A percentile compares a stretch with the other conserved stretches of the same genome.
Evolutionary conservation across 2,113 vertebrate species (phyloP).

Genomic region (Epinephelus moara): DNA sequence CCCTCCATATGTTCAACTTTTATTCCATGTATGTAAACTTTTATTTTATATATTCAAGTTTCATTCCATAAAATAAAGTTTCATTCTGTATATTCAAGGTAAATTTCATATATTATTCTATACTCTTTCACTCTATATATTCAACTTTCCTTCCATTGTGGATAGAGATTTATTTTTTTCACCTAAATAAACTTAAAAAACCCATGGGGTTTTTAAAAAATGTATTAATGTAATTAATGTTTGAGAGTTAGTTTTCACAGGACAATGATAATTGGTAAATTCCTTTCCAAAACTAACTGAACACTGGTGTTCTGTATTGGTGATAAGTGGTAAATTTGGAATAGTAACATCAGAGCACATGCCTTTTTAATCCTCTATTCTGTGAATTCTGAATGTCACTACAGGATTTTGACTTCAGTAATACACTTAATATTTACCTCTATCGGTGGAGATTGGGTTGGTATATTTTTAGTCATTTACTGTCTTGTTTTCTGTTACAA

Average conservation of each 20-base stretch:
- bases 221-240: too few relatives aligned
- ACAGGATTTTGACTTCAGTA: not conserved
- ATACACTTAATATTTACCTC: not conserved
- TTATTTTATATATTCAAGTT: too few relatives aligned
- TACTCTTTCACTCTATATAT: too few relatives aligned
- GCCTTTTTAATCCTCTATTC: not conserved
- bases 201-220: not conserved
- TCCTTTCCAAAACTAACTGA: not conserved
- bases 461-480: not conserved
- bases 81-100: too few relatives aligned
- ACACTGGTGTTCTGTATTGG: not conserved
- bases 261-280: not conserved
- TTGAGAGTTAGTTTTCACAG: not conserved
- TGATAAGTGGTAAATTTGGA: not conserved
- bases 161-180: not conserved
- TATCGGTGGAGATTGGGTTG: not conserved
- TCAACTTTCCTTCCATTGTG: not conserved
- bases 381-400: not conserved
- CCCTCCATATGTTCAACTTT: too few relatives aligned
- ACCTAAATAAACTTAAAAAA: not conserved
- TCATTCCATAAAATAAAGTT: too few relatives aligned
- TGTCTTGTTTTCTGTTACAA: slow-evolving; percentile 15
- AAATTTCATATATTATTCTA: too few relatives aligned
- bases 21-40: too few relatives aligned
- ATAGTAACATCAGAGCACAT: not conserved